Percentiles rank a stretch among this genome's conserved stretches.
Conservation (phyloP, 1,140 invertebrate species). For the Phthorimaea operculella region DNA sequence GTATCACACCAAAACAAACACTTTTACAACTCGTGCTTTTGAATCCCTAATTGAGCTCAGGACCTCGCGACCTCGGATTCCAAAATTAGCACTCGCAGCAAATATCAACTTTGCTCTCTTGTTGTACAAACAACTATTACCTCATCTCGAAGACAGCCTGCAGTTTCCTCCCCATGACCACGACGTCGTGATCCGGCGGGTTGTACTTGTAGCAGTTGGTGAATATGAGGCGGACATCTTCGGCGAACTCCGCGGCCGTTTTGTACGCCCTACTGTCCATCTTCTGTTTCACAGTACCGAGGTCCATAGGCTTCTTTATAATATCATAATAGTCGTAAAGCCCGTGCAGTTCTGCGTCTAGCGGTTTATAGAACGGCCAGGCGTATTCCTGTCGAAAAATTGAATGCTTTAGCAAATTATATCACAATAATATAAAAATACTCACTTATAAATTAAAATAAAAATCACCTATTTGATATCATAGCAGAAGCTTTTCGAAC, state of each 20-base stretch:
- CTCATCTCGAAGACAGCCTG: slow-evolving; percentile 98
- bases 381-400: slow-evolving; percentile 82
- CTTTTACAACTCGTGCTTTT: no score
- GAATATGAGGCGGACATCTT: slow-evolving; percentile 97
- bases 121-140: slow-evolving; percentile 61
- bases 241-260: slow-evolving; percentile 91
- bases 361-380: slow-evolving; percentile 99
- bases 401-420: background rate
- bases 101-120: no score
- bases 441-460: background rate
- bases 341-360: slow-evolving; percentile 94
- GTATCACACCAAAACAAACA: no score
- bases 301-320: slow-evolving; percentile 99
- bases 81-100: no score
- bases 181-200: slow-evolving; percentile 96
- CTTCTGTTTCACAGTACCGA: slow-evolving; percentile 97
- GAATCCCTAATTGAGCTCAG: no score
- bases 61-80: no score
- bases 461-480: no score
- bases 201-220: slow-evolving; percentile 99
- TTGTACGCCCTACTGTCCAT: slow-evolving; percentile 96
- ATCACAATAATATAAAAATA: background rate
- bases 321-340: slow-evolving; percentile 99
- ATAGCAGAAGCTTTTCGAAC: no score
- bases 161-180: slow-evolving; percentile 95